These are phyloP conservation scores for Apostichopus parvimensis DNA, from an alignment of 35 echinoderm and acorn worm species.

Conservation along the genomic window DNA sequence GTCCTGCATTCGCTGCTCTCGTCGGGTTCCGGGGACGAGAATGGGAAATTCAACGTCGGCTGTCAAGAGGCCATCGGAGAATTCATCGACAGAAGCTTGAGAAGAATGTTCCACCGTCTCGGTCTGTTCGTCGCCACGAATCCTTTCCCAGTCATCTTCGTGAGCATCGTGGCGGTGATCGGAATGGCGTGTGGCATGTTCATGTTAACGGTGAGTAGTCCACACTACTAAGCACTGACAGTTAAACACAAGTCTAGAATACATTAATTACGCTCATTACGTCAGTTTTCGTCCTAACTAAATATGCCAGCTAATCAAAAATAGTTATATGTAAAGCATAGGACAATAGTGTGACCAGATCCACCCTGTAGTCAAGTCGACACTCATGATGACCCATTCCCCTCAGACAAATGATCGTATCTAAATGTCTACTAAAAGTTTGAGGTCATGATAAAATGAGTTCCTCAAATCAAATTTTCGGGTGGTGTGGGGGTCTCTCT, in stretches of 20 bases:
- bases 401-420: too few relatives aligned
- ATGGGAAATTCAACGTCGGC: slow-evolving; percentile 45
- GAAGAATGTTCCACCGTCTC: slow-evolving; percentile 60
- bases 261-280: too few relatives aligned
- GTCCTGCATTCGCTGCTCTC: background rate
- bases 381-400: too few relatives aligned
- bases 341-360: too few relatives aligned
- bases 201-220: slow-evolving; percentile 57
- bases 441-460: too few relatives aligned
- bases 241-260: too few relatives aligned
- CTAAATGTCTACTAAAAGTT: too few relatives aligned
- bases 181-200: slow-evolving; percentile 52
- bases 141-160: slow-evolving; percentile 68
- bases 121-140: slow-evolving; percentile 64
- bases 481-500: background rate
- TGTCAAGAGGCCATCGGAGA: slow-evolving; percentile 68
- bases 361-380: too few relatives aligned
- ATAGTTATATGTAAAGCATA: too few relatives aligned
- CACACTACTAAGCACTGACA: background rate
- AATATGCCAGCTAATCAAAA: too few relatives aligned
- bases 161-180: slow-evolving; percentile 55
- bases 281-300: too few relatives aligned
- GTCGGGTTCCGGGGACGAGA: background rate
- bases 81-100: slow-evolving; percentile 51
- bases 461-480: too few relatives aligned